Evolutionary conservation across 2,888 invertebrate species (phyloP), one percentile per base, ranked within the genome.

Genomic region (Apamea monoglypha): DNA sequence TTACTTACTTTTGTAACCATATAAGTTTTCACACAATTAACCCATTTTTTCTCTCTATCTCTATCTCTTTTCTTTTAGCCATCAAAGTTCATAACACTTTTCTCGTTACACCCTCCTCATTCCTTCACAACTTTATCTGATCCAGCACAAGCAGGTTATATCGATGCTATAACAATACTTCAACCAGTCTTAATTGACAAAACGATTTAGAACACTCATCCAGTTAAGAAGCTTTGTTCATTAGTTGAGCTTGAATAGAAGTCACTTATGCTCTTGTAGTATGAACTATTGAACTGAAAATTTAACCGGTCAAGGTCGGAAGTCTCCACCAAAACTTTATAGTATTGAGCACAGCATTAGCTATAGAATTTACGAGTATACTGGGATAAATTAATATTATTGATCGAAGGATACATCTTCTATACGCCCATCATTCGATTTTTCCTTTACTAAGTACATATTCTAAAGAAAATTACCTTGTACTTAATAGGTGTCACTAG

Each of bases 231-330:
- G 36, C 63, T 64, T 56, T 83, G 80, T 83, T 63, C 76, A 68
- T 32, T 63, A 64, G 76, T 81, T 69, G 83, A 83, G 56, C 80
- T 83, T 83, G 63, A 76, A 83, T 69, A 59, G 56, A 56, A 66
- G 18, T 56, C 80, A 77, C 68, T 76, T 81, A 16, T 69, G 56
- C 47, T 77, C 63, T 25, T 69, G 21, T 18, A 7, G 12, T 21
- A 63, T 77, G 63, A 77, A 25, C 83, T 69, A 81, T 47, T 81
- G 29, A 77, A 59, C 56, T 77, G 16, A 21, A 53, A 63, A n/a
- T 66, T 0, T 25, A 7, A 66, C 32, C 16, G 47, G 47, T 81
- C 80, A 81, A 83, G 69, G 77, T 50, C 77, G 12, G 0, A 25
- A n/a, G n/a, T 53, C n/a, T 36, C 6, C 66, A 67, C 44, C 1